Evolutionary conservation across 2,113 vertebrate genomes (phyloP).

Genomic region (Amia ocellicauda): DNA sequence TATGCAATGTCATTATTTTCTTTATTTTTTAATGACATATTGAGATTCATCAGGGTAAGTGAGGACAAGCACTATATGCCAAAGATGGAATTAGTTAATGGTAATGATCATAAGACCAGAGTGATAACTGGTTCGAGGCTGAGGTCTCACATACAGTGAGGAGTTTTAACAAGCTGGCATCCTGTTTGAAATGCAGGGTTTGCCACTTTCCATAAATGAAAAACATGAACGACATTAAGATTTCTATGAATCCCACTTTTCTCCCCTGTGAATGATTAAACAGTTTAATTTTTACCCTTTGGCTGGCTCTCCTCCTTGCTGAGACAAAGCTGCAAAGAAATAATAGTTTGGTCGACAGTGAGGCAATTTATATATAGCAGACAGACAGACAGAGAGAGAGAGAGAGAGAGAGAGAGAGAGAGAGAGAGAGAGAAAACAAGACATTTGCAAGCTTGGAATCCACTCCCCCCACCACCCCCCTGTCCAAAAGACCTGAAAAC

Average conservation of each 20-base stretch:
- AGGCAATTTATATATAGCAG: conserved; percentile 72
- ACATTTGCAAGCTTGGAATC: conserved; percentile 55
- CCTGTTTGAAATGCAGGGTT: too few relatives aligned
- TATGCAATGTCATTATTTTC: too few relatives aligned
- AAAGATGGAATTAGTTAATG: too few relatives aligned
- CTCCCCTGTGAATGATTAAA: not conserved
- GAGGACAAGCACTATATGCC: too few relatives aligned
- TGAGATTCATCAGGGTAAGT: too few relatives aligned
- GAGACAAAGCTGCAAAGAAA: conserved; percentile 19
- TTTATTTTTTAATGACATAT: too few relatives aligned
- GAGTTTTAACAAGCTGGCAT: too few relatives aligned
- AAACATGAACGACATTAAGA: not conserved
- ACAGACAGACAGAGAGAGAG: conserved; percentile 57
- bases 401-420: conserved; percentile 64
- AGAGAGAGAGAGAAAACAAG: conserved; percentile 59
- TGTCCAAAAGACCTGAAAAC: conserved; percentile 68
- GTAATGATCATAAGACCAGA: too few relatives aligned
- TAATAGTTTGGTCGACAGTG: not conserved
- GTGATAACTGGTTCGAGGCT: too few relatives aligned
- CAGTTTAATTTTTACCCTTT: not conserved
- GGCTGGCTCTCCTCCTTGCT: not conserved
- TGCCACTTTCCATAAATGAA: not conserved
- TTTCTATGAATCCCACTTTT: too few relatives aligned
- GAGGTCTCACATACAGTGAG: too few relatives aligned
- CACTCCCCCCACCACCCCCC: conserved; percentile 41